Evolutionary conservation across 1,140 invertebrate genomes (phyloP).

Genomic region (Drosophila ironensis): DNA sequence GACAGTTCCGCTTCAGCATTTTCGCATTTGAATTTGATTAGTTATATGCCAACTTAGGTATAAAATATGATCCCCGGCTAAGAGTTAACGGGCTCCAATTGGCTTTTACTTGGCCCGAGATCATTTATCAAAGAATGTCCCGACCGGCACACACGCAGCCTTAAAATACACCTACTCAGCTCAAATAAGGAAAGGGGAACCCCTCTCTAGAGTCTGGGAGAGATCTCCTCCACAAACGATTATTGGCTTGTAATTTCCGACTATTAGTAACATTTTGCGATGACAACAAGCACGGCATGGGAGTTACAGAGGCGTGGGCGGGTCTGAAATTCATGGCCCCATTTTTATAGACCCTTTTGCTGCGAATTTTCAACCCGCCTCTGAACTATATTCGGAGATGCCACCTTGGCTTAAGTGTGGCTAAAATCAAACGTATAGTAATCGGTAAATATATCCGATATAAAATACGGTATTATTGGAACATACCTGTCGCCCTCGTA

Average conservation of each 20-base stretch:
- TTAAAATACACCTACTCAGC: constrained; percentile 40
- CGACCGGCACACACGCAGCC: constrained; percentile 17
- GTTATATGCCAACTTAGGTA: constrained; percentile 59
- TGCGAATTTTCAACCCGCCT: background rate
- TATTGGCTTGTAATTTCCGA: constrained; percentile 75
- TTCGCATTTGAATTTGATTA: constrained; percentile 54
- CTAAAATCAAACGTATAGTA: too few species aligned
- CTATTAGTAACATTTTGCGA: constrained; percentile 79
- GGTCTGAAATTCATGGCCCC: background rate
- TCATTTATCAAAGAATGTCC: constrained; percentile 37
- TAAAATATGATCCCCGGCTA: constrained; percentile 56
- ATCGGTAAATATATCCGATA: too few species aligned
- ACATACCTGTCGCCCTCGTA: too few species aligned
- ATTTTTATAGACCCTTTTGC: constrained; percentile 1
- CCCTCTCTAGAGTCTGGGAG: too few species aligned
- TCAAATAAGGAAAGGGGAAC: constrained; percentile 5
- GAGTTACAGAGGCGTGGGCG: constrained; percentile 15
- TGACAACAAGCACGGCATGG: constrained; percentile 64
- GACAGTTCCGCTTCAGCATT: constrained; percentile 21
- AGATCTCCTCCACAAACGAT: constrained; percentile 57
- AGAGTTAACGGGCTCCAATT: constrained; percentile 43
- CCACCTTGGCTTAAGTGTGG: too few species aligned
- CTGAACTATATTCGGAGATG: background rate
- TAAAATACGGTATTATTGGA: too few species aligned
- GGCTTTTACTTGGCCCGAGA: constrained; percentile 36